Base-by-base conservation (phyloP, 2,888 invertebrate genomes). In the Mythimna albipuncta region DNA sequence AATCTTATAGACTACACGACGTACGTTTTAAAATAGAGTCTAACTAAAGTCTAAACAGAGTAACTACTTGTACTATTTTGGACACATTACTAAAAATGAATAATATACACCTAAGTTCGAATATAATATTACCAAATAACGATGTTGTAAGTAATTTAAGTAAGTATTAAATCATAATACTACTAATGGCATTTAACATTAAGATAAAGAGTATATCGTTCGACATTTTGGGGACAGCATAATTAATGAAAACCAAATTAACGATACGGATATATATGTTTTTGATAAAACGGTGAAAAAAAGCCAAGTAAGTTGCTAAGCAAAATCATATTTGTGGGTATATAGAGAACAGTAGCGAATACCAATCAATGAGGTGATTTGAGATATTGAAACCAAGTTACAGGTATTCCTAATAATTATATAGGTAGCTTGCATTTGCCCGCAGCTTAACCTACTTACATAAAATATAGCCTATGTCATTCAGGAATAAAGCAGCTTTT, bases 101-200 rank as follows among this genome's bases (percentile, higher is more conserved):
- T 26, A 13, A 57, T 16, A 16, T 11, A 55, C 6, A 57, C 0
- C 1, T 26, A 6, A 16, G 7, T 16, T 57, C 16, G 2, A 16
- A 55, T 55, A 11, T 55, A 55, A 26, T 38, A 26, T 16, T 26
- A 38, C 4, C 9, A 7, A 69, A 41, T 41, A 69, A 26, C 4
- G 35, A 38, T 26, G 16, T 66, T 16, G n/a, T 32, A 47, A 62
- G 21, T 11, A 21, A 13, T 41, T 26, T 7, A 13, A 38, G 35
- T 21, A 1, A 13, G 3, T 41, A 2, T 54, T 38, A 6, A 44
- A 63, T 32, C n/a, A 72, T 6, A 16, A 16, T 32, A 44, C 44
- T 32, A 19, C 6, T 73, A 76, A 79, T 73, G 44, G 4, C 32
- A 55, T 61, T 11, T 3, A 35, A 38, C 6, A 75, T 75, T 69